Percentiles rank a stretch among this genome's conserved stretches.
Evolutionary conservation across 2,797 vertebrate species (phyloP).

Genomic region (Sarcoramphus papa): DNA sequence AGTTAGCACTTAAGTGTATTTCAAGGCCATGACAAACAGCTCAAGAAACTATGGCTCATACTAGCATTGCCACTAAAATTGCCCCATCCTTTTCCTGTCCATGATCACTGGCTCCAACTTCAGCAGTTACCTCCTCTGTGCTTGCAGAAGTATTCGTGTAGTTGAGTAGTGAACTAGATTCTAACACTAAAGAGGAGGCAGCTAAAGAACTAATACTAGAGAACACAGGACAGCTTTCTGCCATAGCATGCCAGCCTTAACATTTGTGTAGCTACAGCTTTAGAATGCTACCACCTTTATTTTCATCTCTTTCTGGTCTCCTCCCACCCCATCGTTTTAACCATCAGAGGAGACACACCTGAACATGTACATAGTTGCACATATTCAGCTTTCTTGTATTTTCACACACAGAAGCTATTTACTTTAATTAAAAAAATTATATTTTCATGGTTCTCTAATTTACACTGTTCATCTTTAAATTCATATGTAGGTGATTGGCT

Average conservation of each 20-base stretch:
- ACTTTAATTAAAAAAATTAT: neutral
- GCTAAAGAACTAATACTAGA: neutral
- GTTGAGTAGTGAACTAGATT: neutral
- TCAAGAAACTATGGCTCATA: neutral
- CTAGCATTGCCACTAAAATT: neutral
- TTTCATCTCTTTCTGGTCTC: neutral
- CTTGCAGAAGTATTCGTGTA: neutral
- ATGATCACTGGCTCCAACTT: neutral
- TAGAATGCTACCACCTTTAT: neutral
- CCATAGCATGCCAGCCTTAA: neutral
- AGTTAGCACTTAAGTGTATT: neutral
- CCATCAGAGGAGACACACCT: neutral
- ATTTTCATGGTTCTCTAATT: neutral
- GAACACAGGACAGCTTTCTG: neutral
- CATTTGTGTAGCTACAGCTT: neutral
- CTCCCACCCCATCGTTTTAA: neutral
- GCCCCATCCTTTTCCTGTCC: neutral
- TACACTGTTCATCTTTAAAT: neutral
- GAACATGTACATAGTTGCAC: neutral
- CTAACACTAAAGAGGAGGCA: neutral
- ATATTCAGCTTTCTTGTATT: neutral
- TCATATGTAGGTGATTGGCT: neutral
- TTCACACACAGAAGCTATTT: neutral
- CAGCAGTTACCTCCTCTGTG: neutral
- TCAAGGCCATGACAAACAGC: neutral